Evolutionary conservation across 2,113 vertebrate species (phyloP).

Genomic region (Nanger granti): DNA sequence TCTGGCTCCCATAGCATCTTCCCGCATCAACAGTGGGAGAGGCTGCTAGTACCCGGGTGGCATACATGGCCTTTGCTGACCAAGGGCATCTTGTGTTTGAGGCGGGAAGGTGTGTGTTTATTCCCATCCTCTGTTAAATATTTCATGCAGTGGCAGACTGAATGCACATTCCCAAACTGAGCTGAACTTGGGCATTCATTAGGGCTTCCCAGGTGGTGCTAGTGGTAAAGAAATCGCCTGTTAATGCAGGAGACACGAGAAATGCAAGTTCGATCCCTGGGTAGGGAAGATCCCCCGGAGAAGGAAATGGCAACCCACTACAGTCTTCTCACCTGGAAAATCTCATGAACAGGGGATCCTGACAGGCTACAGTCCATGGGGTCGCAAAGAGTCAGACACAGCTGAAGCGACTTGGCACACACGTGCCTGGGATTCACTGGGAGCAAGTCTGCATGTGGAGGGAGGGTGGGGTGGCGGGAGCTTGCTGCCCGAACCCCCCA

Average conservation of each 20-base stretch:
- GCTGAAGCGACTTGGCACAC: neutral
- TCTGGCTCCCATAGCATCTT: neutral
- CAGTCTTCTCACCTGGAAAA: neutral
- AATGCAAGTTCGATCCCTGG: neutral
- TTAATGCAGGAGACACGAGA: neutral
- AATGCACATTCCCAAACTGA: rapidly evolving
- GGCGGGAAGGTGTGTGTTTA: neutral
- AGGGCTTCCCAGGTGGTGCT: neutral
- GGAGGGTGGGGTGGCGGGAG: rapidly evolving
- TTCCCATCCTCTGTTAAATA: neutral
- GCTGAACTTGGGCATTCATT: rapidly evolving
- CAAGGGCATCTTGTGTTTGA: neutral
- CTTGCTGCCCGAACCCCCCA: rapidly evolving
- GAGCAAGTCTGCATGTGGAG: too few relatives aligned
- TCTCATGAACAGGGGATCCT: neutral
- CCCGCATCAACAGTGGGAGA: rapidly evolving
- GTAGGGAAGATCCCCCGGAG: neutral
- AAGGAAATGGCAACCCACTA: neutral
- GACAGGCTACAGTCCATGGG: neutral
- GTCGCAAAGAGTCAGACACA: neutral
- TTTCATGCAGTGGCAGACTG: rapidly evolving
- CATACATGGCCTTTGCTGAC: neutral
- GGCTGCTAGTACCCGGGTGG: rapidly evolving
- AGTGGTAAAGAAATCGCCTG: neutral
- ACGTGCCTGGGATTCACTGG: neutral